phyloP scores from a whole-genome alignment of 2,797 vertebrate species.

The Salmo trutta region DNA sequence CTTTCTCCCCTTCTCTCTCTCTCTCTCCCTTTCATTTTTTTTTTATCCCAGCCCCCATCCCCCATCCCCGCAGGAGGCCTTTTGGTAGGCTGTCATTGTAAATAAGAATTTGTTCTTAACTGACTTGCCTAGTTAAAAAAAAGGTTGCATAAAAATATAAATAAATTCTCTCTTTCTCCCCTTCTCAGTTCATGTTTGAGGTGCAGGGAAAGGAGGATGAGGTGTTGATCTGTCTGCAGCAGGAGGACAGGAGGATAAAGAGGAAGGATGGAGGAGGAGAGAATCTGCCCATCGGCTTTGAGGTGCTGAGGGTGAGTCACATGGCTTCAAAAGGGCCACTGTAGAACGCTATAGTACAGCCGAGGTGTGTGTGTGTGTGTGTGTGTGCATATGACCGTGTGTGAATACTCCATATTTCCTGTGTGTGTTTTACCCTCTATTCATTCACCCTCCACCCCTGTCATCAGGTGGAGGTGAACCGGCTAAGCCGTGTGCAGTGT shows the following conservation, averaged over 20 bases:
- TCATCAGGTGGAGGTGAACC: slow-evolving; percentile 81
- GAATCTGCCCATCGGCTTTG: slow-evolving; percentile 83
- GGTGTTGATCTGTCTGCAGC: slow-evolving; percentile 81
- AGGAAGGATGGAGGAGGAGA: slow-evolving; percentile 76
- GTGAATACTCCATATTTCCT: background rate
- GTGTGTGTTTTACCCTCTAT: background rate
- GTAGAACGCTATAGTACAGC: background rate
- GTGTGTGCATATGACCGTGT: background rate
- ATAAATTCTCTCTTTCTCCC: background rate
- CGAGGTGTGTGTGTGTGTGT: background rate
- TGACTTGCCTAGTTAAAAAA: too few relatives aligned
- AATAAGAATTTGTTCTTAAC: too few relatives aligned
- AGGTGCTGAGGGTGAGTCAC: slow-evolving; percentile 76
- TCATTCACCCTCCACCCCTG: too few relatives aligned
- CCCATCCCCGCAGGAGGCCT: too few relatives aligned
- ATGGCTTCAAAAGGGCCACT: background rate
- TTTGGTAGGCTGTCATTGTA: too few relatives aligned
- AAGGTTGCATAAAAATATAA: too few relatives aligned
- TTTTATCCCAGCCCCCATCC: too few relatives aligned
- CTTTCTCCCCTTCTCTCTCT: background rate
- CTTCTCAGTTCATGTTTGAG: slow-evolving; percentile 78
- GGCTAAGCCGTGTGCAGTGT: slow-evolving; percentile 75
- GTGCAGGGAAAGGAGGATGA: slow-evolving; percentile 70
- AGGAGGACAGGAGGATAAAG: slow-evolving; percentile 78
- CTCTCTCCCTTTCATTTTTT: background rate